These are phyloP conservation scores for Ennomos quercinarius DNA, from an alignment of 2,888 invertebrate genomes.

Conservation along the genomic window DNA sequence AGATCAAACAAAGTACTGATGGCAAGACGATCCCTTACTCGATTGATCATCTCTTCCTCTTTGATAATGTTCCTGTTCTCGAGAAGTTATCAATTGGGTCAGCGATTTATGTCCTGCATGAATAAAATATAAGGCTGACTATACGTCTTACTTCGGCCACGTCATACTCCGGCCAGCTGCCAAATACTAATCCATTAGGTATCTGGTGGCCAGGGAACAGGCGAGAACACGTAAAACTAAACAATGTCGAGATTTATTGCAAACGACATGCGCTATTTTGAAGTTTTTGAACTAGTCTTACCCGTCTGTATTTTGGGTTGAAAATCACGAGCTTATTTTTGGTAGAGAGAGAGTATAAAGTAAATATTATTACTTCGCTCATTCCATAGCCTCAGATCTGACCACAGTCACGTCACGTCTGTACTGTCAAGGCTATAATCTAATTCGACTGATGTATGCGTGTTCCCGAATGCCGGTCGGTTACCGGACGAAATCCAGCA, in stretches of 20 bases:
- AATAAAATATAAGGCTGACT: conserved; percentile 20
- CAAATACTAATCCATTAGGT: conserved; percentile 24
- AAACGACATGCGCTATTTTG: too few species aligned
- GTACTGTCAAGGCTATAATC: conserved; percentile 17
- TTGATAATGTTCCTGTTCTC: conserved; percentile 7
- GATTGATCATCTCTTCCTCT: neutral
- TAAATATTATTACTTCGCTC: neutral
- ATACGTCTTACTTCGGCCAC: conserved; percentile 15
- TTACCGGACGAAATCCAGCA: conserved; percentile 17
- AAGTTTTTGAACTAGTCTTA: too few species aligned
- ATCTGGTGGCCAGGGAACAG: conserved; percentile 2
- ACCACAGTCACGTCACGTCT: conserved; percentile 10
- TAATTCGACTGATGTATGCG: conserved; percentile 23
- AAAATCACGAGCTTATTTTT: too few species aligned
- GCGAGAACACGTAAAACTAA: neutral
- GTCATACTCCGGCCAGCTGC: conserved; percentile 18
- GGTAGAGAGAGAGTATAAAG: too few species aligned
- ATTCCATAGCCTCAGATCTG: conserved; percentile 1
- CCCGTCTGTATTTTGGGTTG: too few species aligned
- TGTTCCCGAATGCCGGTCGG: conserved; percentile 9
- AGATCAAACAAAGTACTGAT: too few species aligned
- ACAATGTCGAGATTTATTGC: too few species aligned
- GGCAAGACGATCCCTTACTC: too few species aligned
- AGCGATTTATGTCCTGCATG: conserved; percentile 14
- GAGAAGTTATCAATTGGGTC: conserved; percentile 10